phyloP scores from a whole-genome alignment of 2,888 invertebrate genomes.

The Plebejus melissa region DNA sequence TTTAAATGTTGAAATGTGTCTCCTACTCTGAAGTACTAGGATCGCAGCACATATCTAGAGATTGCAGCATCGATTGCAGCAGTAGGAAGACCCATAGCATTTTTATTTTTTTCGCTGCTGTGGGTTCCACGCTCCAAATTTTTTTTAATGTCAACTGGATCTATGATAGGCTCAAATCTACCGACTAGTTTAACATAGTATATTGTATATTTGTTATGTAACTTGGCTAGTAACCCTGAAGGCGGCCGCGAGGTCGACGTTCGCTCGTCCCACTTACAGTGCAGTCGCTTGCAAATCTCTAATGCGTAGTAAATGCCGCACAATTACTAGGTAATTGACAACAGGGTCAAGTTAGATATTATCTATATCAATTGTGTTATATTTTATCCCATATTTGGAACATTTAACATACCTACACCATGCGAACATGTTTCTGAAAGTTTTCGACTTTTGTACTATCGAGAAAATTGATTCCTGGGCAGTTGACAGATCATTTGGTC shows the following conservation, averaged over 20 bases:
- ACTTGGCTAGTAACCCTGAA: constrained; percentile 67
- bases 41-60: background rate
- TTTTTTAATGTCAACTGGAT: background rate
- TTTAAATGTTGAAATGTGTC: background rate
- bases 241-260: constrained; percentile 70
- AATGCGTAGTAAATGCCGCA: constrained; percentile 43
- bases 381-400: background rate
- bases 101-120: background rate
- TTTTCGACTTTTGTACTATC: background rate
- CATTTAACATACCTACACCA: background rate
- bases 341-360: constrained; percentile 9
- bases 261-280: constrained; percentile 69
- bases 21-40: background rate
- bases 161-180: background rate
- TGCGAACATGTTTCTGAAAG: background rate
- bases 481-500: no score
- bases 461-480: no score
- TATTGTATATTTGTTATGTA: constrained; percentile 36
- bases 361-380: background rate
- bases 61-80: background rate
- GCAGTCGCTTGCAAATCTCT: constrained; percentile 66
- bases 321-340: constrained; percentile 9
- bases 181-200: background rate
- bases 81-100: background rate
- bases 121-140: background rate